A percentile compares a stretch with the other conserved stretches of the same genome.
Evolutionary conservation across 2,888 invertebrate genomes (phyloP).

Genomic region (Teleiodes luculella): DNA sequence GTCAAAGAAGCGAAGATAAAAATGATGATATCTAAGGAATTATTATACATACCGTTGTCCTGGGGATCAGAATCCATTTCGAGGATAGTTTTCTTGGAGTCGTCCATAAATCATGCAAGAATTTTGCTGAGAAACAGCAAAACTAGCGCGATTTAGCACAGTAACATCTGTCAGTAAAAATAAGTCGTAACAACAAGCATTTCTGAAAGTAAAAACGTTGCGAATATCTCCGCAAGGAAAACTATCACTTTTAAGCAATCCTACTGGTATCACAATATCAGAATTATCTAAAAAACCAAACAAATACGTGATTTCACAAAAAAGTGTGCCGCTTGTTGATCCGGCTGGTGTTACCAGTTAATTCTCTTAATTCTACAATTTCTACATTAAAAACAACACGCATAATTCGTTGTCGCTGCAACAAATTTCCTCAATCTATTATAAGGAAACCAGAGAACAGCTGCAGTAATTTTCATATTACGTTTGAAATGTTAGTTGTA

Average conservation of each 20-base stretch:
- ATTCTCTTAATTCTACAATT: neutral
- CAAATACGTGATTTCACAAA: conserved; percentile 28
- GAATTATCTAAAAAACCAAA: conserved; percentile 21
- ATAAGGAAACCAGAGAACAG: too few species aligned
- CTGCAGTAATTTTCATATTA: too few species aligned
- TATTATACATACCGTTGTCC: conserved; percentile 43
- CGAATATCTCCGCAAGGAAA: conserved; percentile 19
- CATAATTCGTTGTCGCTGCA: too few species aligned
- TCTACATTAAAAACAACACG: neutral
- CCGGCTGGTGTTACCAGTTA: conserved; percentile 51
- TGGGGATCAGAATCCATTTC: conserved; percentile 39
- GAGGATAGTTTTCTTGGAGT: conserved; percentile 36
- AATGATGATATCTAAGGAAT: conserved; percentile 27
- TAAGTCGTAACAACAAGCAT: conserved; percentile 41
- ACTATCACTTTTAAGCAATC: conserved; percentile 17
- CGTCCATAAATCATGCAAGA: conserved; percentile 47
- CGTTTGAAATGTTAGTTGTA: too few species aligned
- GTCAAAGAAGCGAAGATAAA: conserved; percentile 29
- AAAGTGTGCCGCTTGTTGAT: conserved; percentile 66
- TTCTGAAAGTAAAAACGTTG: conserved; percentile 30
- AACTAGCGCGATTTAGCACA: conserved; percentile 60
- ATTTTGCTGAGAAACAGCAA: conserved; percentile 34
- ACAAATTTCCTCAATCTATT: too few species aligned
- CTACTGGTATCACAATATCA: conserved; percentile 20
- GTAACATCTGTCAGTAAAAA: conserved; percentile 61